These are phyloP conservation scores for Trachemys scripta DNA, from an alignment of 2,113 vertebrate species.

Conservation along the genomic window DNA sequence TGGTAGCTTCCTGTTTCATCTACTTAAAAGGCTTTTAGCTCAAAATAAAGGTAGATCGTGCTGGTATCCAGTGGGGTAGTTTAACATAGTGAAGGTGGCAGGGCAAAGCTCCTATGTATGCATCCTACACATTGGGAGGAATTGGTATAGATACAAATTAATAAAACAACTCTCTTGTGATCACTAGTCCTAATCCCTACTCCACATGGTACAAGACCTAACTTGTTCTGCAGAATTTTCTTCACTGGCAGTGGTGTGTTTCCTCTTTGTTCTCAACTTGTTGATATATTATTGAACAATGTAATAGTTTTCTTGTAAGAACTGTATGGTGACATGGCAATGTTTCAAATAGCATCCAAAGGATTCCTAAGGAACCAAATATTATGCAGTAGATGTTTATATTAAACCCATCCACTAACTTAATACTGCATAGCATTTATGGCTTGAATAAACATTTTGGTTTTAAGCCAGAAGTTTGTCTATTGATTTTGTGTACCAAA, in stretches of 20 bases:
- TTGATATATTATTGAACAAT: conserved; percentile 27
- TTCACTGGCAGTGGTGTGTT: not conserved
- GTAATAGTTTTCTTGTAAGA: conserved; percentile 59
- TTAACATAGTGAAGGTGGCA: not conserved
- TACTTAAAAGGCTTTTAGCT: not conserved
- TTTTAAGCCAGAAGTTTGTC: conserved; percentile 59
- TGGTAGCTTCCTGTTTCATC: accelerated
- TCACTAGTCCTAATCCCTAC: not conserved
- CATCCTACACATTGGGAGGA: not conserved
- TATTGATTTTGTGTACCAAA: not conserved
- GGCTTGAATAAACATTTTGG: conserved; percentile 83
- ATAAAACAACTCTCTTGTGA: not conserved
- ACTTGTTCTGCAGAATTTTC: not conserved
- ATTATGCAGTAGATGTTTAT: conserved; percentile 79
- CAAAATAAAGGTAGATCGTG: not conserved
- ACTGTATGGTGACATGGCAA: conserved; percentile 70
- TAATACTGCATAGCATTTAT: conserved; percentile 77
- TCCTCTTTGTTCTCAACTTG: conserved; percentile 49
- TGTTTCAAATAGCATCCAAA: conserved; percentile 58
- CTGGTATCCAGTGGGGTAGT: not conserved
- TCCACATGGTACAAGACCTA: not conserved
- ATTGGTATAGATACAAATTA: not conserved
- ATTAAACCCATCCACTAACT: conserved; percentile 73
- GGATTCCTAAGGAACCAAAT: conserved; percentile 75
- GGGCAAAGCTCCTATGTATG: not conserved